Evolutionary conservation across 2,888 invertebrate genomes (phyloP), one percentile per base, ranked within the genome.

Genomic region (Cenopis cana): DNA sequence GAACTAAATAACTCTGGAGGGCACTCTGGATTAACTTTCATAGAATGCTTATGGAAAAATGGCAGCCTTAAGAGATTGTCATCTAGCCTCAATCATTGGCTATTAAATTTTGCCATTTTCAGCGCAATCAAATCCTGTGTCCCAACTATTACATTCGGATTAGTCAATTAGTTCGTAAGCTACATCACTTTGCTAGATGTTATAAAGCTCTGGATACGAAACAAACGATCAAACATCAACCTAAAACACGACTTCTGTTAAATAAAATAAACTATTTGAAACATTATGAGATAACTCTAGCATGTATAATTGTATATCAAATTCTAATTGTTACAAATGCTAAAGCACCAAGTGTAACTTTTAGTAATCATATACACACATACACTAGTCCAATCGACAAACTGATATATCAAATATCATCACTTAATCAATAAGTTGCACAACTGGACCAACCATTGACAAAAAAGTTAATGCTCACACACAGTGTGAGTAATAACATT

Each of bases 211-310:
- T 74, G 75, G 76, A 77, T 79, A 81, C 76, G 75, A 80, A 81
- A 82, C 76, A 77, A 81, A 81, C 77, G 76, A 80, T 77, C 81
- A 82, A 84, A 84, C 78, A 78, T 83, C 78, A 87, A 86, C 84
- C 77, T 83, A 81, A 81, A 85, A 82, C 80, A 84, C 82, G 85
- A 86, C 84, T 85, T 85, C 85, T 81, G 86, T 85, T 87, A 88
- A 87, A 86, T 85, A 85, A 84, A 81, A 84, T 78, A 78, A 81
- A 79, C 82, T 81, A 79, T 76, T 76, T 75, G 41, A 68, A 68
- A 72, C 59, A 65, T 54, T 54, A 60, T 66, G 70, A 70, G 70
- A 70, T 66, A 70, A 70, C 70, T 66, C 70, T 59, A 56, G 24
- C 33, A 38, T 52, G 41, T 59, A 29, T 33, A 38, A 46, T 33